Conservation (phyloP, 2,888 invertebrate species). For the Trachelus troglodyta region DNA sequence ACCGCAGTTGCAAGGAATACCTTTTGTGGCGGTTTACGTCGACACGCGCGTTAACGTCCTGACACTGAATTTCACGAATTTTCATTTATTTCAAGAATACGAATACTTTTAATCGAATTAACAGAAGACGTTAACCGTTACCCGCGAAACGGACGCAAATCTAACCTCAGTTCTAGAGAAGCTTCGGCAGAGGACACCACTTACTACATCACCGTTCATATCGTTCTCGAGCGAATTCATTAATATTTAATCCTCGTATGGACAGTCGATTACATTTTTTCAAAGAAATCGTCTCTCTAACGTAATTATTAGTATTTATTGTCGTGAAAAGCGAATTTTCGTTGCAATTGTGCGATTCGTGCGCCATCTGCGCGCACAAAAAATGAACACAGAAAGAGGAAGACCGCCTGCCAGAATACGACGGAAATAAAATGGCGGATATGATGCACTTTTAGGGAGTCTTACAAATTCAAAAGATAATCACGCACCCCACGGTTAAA, state of each 20-base stretch:
- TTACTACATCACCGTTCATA: slow-evolving; percentile 16
- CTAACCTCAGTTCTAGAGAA: slow-evolving; percentile 49
- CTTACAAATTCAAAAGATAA: not conserved
- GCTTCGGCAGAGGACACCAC: slow-evolving; percentile 57
- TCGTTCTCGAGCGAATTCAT: not conserved
- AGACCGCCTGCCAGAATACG: not conserved
- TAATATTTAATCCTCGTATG: not conserved
- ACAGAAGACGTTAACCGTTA: slow-evolving; percentile 5
- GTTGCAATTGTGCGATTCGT: not conserved
- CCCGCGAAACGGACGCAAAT: slow-evolving; percentile 39
- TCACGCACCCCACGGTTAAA: not conserved
- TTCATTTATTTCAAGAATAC: not conserved
- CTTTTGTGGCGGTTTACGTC: not conserved
- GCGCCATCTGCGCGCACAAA: slow-evolving; percentile 1
- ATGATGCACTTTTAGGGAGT: not conserved
- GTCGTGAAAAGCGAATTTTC: not conserved
- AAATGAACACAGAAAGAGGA: slow-evolving; percentile 1
- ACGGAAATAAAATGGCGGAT: slow-evolving; percentile 4
- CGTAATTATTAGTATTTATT: not conserved
- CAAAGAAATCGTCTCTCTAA: not conserved
- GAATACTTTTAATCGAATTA: not conserved
- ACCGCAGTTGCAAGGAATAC: slow-evolving; percentile 41
- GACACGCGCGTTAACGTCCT: not conserved
- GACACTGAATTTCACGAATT: not conserved
- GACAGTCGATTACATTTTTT: not conserved